Conservation (phyloP, 2,888 invertebrate species). For the Trachelus iudaicus region DNA sequence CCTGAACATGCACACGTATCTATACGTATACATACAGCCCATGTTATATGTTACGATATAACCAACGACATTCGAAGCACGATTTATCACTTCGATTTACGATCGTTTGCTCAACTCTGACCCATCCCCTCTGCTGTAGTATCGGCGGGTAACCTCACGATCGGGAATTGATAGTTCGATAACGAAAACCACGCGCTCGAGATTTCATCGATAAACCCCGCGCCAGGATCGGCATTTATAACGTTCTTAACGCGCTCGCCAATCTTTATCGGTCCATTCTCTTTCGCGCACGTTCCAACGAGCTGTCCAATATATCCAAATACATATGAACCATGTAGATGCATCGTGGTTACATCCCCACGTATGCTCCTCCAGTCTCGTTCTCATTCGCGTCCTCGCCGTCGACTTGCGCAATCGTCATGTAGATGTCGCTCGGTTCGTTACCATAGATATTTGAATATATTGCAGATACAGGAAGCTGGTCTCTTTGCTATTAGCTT, state of each 20-base stretch:
- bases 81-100: not conserved
- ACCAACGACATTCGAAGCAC: not conserved
- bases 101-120: conserved; percentile 7
- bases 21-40: not conserved
- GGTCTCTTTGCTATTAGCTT: not conserved
- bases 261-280: not conserved
- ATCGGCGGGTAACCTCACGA: conserved; percentile 9
- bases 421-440: not conserved
- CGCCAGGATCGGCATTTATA: not conserved
- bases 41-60: not conserved
- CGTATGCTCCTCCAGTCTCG: not conserved
- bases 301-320: not conserved
- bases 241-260: conserved; percentile 17
- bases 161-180: conserved; percentile 6
- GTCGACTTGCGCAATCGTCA: not conserved
- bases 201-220: not conserved
- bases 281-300: not conserved
- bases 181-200: conserved; percentile 1
- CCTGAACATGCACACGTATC: not conserved
- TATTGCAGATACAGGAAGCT: not conserved
- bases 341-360: not conserved
- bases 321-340: not conserved
- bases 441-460: not conserved
- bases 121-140: not conserved
- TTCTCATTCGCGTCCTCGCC: not conserved